Conservation (phyloP, 30 jellyfish, hydroid and myxozoan species). For the Turritopsis dohrnii region DNA sequence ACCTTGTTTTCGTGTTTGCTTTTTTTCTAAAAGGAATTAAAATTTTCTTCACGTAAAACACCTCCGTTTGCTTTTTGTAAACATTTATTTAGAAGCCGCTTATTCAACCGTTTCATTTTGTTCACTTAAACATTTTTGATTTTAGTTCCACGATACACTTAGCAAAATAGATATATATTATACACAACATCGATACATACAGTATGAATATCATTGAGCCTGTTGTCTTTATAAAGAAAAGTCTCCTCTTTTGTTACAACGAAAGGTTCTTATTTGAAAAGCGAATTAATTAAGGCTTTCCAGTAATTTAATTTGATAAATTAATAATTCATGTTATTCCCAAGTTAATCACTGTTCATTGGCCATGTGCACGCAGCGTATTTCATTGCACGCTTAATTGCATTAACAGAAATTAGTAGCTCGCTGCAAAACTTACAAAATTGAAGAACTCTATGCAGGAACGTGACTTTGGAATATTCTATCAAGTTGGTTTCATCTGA, state of each 20-base stretch:
- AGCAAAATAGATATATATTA: too few species aligned
- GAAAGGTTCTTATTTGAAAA: neutral
- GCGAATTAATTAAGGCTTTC: neutral
- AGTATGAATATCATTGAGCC: too few species aligned
- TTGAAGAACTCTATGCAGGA: neutral
- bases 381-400: slow-evolving; percentile 20
- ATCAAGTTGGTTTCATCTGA: too few species aligned
- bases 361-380: slow-evolving; percentile 10
- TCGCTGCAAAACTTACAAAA: neutral
- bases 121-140: too few species aligned
- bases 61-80: too few species aligned
- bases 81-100: neutral
- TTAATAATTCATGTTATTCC: neutral
- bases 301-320: neutral
- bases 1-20: neutral
- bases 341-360: neutral
- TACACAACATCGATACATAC: too few species aligned
- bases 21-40: too few species aligned
- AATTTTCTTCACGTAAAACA: too few species aligned
- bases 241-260: too few species aligned
- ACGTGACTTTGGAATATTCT: neutral
- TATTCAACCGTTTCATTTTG: neutral
- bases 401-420: slow-evolving; percentile 15
- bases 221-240: too few species aligned
- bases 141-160: too few species aligned